phyloP scores from a whole-genome alignment of 2,113 vertebrate genomes.

The Amphiprion percula region DNA sequence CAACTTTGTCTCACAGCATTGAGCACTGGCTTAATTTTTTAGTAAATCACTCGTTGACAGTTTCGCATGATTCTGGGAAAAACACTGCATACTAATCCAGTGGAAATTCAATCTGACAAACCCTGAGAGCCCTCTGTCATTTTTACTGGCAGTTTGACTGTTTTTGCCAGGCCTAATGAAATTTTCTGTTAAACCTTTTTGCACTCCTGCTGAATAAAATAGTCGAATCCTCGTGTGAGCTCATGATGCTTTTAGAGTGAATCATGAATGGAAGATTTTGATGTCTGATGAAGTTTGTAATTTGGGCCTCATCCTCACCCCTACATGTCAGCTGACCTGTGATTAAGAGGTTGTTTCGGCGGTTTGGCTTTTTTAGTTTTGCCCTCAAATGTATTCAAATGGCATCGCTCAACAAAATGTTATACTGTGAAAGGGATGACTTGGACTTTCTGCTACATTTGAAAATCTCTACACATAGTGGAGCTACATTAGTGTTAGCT shows the following conservation, averaged over 20 bases:
- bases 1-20: background rate
- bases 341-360: constrained; percentile 42
- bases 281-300: constrained; percentile 46
- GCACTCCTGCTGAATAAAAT: constrained; percentile 24
- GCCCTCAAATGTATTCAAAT: constrained; percentile 33
- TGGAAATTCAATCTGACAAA: constrained; percentile 41
- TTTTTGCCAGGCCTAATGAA: constrained; percentile 34
- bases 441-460: constrained; percentile 1
- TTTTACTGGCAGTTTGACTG: constrained; percentile 21
- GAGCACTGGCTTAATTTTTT: background rate
- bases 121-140: constrained; percentile 3
- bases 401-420: constrained; percentile 37
- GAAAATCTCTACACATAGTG: background rate
- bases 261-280: constrained; percentile 51
- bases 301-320: constrained; percentile 38
- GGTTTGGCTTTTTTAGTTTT: constrained; percentile 30
- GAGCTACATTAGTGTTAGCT: background rate
- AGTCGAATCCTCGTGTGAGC: constrained; percentile 34
- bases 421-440: background rate
- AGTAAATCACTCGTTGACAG: constrained; percentile 22
- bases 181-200: constrained; percentile 20
- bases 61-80: constrained; percentile 36
- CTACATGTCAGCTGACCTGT: constrained; percentile 27
- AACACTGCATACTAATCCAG: background rate
- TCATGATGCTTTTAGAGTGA: constrained; percentile 44